These are phyloP conservation scores for Magallana angulata DNA, from an alignment of 1,140 invertebrate species.

Conservation along the genomic window DNA sequence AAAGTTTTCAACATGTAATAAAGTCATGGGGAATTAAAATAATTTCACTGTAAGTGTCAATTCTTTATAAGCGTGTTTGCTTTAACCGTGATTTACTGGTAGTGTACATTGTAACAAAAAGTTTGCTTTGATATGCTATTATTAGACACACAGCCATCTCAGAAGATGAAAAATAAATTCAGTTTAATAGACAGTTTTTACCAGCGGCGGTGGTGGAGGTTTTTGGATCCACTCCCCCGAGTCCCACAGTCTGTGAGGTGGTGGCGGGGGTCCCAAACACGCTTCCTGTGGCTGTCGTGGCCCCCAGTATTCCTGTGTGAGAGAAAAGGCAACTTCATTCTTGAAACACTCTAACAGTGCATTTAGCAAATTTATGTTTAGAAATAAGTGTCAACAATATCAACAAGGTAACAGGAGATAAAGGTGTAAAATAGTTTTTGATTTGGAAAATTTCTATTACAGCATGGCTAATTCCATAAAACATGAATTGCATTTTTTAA, in stretches of 20 bases:
- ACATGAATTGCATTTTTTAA: no score
- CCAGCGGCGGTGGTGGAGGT: constrained; percentile 72
- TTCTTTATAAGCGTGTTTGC: no score
- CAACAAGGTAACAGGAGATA: background rate
- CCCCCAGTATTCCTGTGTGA: background rate
- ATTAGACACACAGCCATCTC: no score
- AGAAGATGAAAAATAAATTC: no score
- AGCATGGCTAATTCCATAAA: no score
- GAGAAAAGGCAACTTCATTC: background rate
- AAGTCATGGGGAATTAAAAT: no score
- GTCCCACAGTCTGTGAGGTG: constrained; percentile 80
- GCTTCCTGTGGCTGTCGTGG: constrained; percentile 53
- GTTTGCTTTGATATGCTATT: no score
- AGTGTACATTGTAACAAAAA: no score
- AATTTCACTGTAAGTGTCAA: no score
- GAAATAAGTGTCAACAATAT: background rate
- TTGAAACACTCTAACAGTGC: background rate
- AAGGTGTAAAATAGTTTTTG: background rate
- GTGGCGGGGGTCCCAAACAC: constrained; percentile 62
- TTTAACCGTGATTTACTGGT: no score
- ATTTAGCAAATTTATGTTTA: background rate
- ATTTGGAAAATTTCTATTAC: background rate
- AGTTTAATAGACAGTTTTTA: constrained; percentile 14
- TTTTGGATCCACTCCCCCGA: constrained; percentile 85
- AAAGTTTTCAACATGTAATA: no score